These are phyloP conservation scores for Epinotia nisella DNA, from an alignment of 2,888 invertebrate species.

Conservation along the genomic window DNA sequence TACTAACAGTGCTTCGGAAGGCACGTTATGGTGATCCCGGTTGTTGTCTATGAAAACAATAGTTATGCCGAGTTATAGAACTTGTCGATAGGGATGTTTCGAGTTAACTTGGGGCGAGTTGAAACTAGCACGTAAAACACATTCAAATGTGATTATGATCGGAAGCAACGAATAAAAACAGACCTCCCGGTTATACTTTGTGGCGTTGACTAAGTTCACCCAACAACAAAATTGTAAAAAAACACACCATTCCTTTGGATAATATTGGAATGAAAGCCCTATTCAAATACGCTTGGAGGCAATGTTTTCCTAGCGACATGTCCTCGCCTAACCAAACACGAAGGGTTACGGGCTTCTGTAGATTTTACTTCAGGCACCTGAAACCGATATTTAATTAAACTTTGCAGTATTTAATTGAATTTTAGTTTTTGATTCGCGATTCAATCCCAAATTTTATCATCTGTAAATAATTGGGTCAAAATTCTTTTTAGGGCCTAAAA, in stretches of 20 bases:
- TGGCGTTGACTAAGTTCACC: not conserved
- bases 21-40: too few relatives aligned
- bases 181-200: not conserved
- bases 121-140: not conserved
- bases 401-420: too few relatives aligned
- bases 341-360: not conserved
- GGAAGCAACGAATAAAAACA: not conserved
- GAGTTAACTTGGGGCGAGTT: too few relatives aligned
- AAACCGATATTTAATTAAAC: not conserved
- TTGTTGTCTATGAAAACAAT: too few relatives aligned
- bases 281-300: constrained; percentile 7
- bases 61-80: too few relatives aligned
- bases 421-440: too few relatives aligned
- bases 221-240: not conserved
- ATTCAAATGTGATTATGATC: not conserved
- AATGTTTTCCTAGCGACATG: constrained; percentile 8
- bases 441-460: too few relatives aligned
- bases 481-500: too few relatives aligned
- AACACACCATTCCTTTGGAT: not conserved
- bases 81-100: too few relatives aligned
- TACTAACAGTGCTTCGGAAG: too few relatives aligned
- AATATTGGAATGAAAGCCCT: constrained; percentile 1
- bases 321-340: constrained; percentile 2
- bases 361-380: not conserved
- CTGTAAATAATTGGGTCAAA: too few relatives aligned